Conservation (phyloP, 2,797 vertebrate genomes). For the Clarias laeviceps region DNA sequence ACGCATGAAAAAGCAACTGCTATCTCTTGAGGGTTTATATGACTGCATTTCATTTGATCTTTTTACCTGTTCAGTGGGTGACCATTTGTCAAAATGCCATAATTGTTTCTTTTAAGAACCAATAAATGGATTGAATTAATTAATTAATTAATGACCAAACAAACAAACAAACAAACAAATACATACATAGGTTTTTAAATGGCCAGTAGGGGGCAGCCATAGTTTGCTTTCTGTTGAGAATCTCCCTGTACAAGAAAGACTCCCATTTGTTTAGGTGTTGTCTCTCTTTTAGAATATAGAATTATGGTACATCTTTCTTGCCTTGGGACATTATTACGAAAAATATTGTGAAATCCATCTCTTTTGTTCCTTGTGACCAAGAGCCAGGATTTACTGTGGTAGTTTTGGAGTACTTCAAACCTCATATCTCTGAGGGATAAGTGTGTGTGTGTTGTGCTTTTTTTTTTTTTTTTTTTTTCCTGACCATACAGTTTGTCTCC, state of each 20-base stretch:
- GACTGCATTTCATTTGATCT: background rate
- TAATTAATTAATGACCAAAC: no score
- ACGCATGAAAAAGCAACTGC: background rate
- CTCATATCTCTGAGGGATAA: background rate
- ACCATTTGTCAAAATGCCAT: background rate
- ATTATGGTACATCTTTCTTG: constrained; percentile 8
- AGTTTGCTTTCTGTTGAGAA: constrained; percentile 57
- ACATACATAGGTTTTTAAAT: background rate
- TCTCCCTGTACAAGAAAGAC: constrained; percentile 22
- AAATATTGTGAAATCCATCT: constrained; percentile 10
- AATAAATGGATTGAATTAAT: background rate
- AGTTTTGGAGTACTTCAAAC: constrained; percentile 5
- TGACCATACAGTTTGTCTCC: background rate
- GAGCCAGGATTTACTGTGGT: background rate
- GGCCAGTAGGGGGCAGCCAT: constrained; percentile 76
- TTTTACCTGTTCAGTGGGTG: background rate
- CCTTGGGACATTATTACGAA: background rate
- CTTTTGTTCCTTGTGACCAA: background rate
- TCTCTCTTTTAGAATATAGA: background rate
- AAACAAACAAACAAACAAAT: background rate
- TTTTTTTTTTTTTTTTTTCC: background rate
- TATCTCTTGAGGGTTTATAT: background rate
- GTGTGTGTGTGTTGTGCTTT: background rate
- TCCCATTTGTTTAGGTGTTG: constrained; percentile 10
- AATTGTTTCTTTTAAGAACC: background rate